Evolutionary conservation across 2,113 vertebrate genomes (phyloP), one percentile per base, ranked within the genome.

Genomic region (Tragulus kanchil): DNA sequence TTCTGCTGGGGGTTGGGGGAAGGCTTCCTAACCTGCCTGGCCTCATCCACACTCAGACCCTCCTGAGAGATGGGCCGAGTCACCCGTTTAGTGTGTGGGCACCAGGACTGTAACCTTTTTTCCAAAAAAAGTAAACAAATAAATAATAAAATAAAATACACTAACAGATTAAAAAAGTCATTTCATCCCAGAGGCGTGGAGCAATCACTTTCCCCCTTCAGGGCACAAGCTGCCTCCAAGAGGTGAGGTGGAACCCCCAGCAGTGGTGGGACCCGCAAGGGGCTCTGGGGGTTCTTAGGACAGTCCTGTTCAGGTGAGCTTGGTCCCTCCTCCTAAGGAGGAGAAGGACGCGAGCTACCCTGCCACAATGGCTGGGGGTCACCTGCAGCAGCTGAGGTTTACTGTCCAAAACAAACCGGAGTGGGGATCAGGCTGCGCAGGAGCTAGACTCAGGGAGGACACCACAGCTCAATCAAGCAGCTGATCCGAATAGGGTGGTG

Each of bases 1-100:
- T 6, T 6, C 36, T 23, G 50, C 48, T 8, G 5, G 25, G 61
- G n/a, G n/a, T n/a, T 0, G 0, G 21, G 10, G 11, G n/a, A 6
- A n/a, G n/a, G 42, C 21, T 8, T 5, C 16, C 50, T n/a, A 1
- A 42, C 26, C 50, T 31, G 50, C 61, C 14, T 1, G 4, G 52
- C 59, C 81, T 3, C 64, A 45, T 5, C 36, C 8, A 19, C 61
- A 26, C 8, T 12, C 16, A 81, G 61, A 25, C n/a, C n/a, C n/a
- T n/a, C n/a, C n/a, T n/a, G n/a, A n/a, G n/a, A n/a, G n/a, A n/a
- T n/a, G n/a, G n/a, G n/a, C n/a, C n/a, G n/a, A n/a, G n/a, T n/a
- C n/a, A n/a, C n/a, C n/a, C n/a, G n/a, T n/a, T n/a, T n/a, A n/a
- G n/a, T n/a, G n/a, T n/a, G n/a, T n/a, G n/a, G n/a, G n/a, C n/a